Base-by-base conservation (phyloP, 2,113 vertebrate species). In the Dipodomys ordii region DNA sequence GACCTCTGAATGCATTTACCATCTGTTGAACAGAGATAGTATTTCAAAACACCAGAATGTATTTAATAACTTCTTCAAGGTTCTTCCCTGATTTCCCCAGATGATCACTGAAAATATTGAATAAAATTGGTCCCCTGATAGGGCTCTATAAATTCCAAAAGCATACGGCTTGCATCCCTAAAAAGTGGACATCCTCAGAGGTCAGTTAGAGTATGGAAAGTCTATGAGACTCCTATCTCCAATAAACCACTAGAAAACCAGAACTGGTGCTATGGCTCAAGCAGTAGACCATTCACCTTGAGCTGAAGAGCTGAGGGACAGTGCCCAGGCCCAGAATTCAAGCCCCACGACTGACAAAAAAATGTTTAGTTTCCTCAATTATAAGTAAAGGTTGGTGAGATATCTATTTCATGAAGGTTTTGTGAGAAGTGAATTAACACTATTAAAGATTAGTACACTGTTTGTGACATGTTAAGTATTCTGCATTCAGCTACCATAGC, bases 11-110 rank as follows among this genome's bases (percentile, higher is more conserved):
- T 65, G 23, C 72, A 85, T 92, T 95, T 95, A 92, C 95, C 97
- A 97, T 96, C 96, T 96, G 95, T 96, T 95, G 86, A 93, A 92
- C 94, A 96, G 91, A 88, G 90, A 94, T 95, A 95, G 78, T 60
- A 77, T 92, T 94, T 97, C 82, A 90, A 81, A 68, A 90, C 62
- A 88, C 80, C 67, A 92, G 82, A 94, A 96, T 94, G 71, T 69
- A 83, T 96, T 97, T 97, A 97, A 95, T 96, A 96, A 93, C 62
- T 92, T 89, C 85, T 79, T 93, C 85, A 91, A 83, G 78, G 69
- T 83, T 96, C 76, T 95, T 93, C 88, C 80, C 72, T 96, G 85
- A 96, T 97, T 97, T 97, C 93, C 96, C 96, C 90, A 57, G 90
- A 74, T 94, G 83, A 90, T 96, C 91, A 73, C 88, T 88, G 85